phyloP scores from a whole-genome alignment of 2,888 invertebrate species.

The Holacanthella duospinosa region DNA sequence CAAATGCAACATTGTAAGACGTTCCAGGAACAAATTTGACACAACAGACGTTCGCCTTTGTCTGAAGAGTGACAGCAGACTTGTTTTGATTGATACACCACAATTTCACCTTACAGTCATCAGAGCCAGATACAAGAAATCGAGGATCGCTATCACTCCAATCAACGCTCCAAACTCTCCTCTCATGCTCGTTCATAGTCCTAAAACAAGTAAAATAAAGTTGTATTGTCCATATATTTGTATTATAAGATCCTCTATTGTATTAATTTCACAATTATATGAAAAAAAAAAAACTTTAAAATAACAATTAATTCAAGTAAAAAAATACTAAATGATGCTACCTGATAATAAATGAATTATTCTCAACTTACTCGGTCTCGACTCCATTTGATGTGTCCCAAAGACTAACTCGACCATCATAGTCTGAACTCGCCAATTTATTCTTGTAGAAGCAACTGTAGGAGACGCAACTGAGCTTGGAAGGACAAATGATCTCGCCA shows the following conservation, averaged over 20 bases:
- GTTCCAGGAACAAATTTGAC: slow-evolving; percentile 80
- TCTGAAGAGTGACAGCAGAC: slow-evolving; percentile 77
- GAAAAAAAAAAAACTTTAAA: no score
- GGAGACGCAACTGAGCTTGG: slow-evolving; percentile 86
- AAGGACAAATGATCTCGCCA: slow-evolving; percentile 79
- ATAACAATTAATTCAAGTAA: neutral
- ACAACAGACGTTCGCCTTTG: slow-evolving; percentile 90
- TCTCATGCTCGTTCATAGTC: slow-evolving; percentile 80
- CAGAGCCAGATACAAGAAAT: slow-evolving; percentile 80
- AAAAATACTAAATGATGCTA: neutral
- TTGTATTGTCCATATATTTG: no score
- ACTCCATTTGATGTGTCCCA: slow-evolving; percentile 80
- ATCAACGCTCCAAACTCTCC: slow-evolving; percentile 91
- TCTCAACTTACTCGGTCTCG: slow-evolving; percentile 45
- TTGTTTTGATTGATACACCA: slow-evolving; percentile 82
- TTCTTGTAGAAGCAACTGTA: slow-evolving; percentile 88
- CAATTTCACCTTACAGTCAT: slow-evolving; percentile 83
- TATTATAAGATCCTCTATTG: no score
- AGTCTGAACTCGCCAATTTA: slow-evolving; percentile 81
- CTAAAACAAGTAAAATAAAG: slow-evolving; percentile 13
- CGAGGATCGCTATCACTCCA: slow-evolving; percentile 84
- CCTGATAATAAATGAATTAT: neutral
- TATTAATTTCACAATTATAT: no score
- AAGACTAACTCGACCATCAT: slow-evolving; percentile 83
- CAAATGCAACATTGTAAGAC: slow-evolving; percentile 81